Evolutionary conservation across 2,888 invertebrate genomes (phyloP).

Genomic region (Drosophila algonquin): DNA sequence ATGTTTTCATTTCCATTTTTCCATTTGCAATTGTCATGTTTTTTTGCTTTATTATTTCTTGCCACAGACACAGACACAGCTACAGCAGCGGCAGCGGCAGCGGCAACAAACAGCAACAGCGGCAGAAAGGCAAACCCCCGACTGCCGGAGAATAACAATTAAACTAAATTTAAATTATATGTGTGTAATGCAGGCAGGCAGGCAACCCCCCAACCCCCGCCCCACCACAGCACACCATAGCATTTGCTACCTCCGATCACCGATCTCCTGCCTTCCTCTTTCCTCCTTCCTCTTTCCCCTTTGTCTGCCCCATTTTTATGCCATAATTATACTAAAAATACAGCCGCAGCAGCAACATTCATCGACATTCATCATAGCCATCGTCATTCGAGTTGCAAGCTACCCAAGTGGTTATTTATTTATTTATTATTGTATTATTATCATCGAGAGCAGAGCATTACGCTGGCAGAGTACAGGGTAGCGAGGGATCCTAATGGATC

Average conservation of each 20-base stretch:
- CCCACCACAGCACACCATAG: no score
- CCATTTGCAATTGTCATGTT: conserved; percentile 73
- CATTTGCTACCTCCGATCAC: background rate
- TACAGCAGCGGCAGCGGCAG: conserved; percentile 40
- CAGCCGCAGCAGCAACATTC: conserved; percentile 59
- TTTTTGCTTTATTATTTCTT: conserved; percentile 53
- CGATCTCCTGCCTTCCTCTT: background rate
- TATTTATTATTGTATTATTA: conserved; percentile 61
- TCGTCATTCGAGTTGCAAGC: conserved; percentile 56
- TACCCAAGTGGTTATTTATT: conserved; percentile 63
- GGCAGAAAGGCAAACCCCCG: conserved; percentile 26
- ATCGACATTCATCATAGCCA: conserved; percentile 70
- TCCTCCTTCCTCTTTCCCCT: background rate
- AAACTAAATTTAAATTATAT: conserved; percentile 80
- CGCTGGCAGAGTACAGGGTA: background rate
- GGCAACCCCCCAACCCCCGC: no score
- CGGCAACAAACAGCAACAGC: conserved; percentile 23
- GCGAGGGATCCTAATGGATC: background rate
- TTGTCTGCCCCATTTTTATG: conserved; percentile 38
- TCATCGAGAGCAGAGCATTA: background rate
- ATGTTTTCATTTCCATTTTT: conserved; percentile 55
- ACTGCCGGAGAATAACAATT: conserved; percentile 79
- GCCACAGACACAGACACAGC: conserved; percentile 35
- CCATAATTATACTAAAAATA: conserved; percentile 74
- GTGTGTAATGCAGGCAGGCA: conserved; percentile 64